These are phyloP conservation scores for Dunckerocampus dactyliophorus DNA, from an alignment of 2,113 vertebrate species.

Conservation along the genomic window DNA sequence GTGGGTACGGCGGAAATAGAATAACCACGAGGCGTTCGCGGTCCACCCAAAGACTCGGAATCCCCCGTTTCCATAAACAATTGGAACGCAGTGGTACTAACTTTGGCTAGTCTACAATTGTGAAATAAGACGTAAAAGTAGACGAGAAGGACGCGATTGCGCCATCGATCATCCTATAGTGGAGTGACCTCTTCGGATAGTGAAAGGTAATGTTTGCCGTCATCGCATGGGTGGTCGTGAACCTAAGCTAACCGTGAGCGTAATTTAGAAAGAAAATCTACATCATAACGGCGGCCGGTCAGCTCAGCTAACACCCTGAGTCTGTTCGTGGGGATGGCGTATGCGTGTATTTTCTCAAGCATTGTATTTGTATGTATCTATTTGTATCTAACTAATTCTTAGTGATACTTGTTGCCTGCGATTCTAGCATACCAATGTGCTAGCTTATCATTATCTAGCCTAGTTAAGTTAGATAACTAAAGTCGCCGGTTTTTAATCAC, in stretches of 20 bases:
- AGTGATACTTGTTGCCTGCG: not conserved
- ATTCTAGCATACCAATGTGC: not conserved
- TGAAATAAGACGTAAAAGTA: too few species aligned
- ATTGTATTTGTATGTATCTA: not conserved
- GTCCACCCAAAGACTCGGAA: too few species aligned
- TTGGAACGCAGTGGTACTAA: too few species aligned
- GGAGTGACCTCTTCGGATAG: not conserved
- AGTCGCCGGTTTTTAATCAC: too few species aligned
- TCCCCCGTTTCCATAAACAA: too few species aligned
- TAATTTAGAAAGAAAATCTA: not conserved
- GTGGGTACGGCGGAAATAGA: too few species aligned
- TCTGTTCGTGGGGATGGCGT: not conserved
- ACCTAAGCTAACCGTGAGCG: not conserved
- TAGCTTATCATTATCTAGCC: not conserved
- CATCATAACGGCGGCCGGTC: not conserved
- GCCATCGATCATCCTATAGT: too few species aligned
- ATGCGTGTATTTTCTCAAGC: too few species aligned
- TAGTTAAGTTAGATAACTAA: not conserved
- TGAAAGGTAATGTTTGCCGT: not conserved
- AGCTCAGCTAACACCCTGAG: not conserved
- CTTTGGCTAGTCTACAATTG: too few species aligned
- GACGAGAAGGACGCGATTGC: too few species aligned
- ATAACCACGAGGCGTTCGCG: too few species aligned
- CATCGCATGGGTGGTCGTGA: not conserved
- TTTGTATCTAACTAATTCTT: not conserved